These are phyloP conservation scores for Lamellibrachia columna DNA, from an alignment of 2,888 invertebrate genomes.

Conservation along the genomic window DNA sequence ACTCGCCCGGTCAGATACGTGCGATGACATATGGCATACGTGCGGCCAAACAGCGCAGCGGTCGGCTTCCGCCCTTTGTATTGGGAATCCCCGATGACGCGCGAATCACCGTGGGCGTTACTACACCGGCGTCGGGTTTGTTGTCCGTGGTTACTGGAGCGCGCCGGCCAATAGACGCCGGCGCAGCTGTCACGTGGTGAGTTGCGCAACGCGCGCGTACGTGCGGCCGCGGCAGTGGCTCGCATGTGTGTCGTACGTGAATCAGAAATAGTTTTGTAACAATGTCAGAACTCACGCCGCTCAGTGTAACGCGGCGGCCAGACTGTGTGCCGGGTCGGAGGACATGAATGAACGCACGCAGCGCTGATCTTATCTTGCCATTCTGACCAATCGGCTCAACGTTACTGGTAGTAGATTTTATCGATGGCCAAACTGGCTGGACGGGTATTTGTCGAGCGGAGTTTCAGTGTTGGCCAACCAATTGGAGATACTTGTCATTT, in stretches of 20 bases:
- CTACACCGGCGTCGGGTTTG: not conserved
- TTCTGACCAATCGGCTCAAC: not conserved
- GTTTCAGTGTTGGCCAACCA: not conserved
- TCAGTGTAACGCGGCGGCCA: not conserved
- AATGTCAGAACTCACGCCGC: not conserved
- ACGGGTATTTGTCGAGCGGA: not conserved
- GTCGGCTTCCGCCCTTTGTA: not conserved
- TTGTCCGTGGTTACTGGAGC: slow-evolving; percentile 12
- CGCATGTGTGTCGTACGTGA: not conserved
- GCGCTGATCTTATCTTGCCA: not conserved
- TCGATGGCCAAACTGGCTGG: slow-evolving; percentile 10
- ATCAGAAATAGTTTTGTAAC: slow-evolving; percentile 16
- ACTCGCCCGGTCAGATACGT: not conserved
- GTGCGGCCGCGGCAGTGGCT: not conserved
- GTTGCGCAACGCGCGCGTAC: not conserved
- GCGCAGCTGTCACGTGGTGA: not conserved
- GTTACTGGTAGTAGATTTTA: not conserved
- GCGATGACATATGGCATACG: not conserved
- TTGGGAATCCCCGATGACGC: not conserved
- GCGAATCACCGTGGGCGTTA: not conserved
- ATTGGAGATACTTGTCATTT: not conserved
- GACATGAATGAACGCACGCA: slow-evolving; percentile 16
- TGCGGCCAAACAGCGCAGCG: not conserved
- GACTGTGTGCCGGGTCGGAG: not conserved
- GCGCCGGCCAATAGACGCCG: not conserved